Percentiles rank a stretch among this genome's conserved stretches.
These are phyloP conservation scores for Struthidea cinerea DNA, from an alignment of 2,113 vertebrate genomes.

Conservation along the genomic window DNA sequence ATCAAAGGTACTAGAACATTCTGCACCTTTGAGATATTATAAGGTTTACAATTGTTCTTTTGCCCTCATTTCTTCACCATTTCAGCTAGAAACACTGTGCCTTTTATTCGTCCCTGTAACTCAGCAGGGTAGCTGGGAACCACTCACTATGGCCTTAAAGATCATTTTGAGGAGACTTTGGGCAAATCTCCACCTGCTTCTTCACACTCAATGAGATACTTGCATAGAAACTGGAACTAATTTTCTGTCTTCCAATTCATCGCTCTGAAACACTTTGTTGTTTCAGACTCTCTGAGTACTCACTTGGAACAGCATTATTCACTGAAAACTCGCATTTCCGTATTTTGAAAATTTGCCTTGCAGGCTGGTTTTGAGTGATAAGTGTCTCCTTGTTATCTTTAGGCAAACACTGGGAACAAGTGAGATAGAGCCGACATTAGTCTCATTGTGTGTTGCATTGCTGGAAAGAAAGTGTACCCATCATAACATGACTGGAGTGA, in stretches of 20 bases:
- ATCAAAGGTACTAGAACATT: not conserved
- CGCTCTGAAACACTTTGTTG: not conserved
- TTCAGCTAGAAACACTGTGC: not conserved
- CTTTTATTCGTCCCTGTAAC: not conserved
- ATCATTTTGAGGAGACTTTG: not conserved
- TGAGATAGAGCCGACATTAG: not conserved
- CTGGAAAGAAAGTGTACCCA: not conserved
- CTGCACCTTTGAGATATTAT: not conserved
- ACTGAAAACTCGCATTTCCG: accelerated
- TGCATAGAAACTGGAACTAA: not conserved
- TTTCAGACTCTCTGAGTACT: not conserved
- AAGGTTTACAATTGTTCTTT: not conserved
- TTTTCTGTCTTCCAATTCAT: not conserved
- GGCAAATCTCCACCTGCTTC: not conserved
- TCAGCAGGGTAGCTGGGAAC: not conserved
- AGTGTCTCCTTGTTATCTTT: not conserved
- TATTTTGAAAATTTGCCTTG: not conserved
- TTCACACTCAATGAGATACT: not conserved
- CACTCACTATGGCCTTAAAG: not conserved
- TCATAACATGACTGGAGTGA: not conserved
- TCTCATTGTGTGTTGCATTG: not conserved
- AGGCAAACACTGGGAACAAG: not conserved
- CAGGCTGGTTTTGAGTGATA: not conserved
- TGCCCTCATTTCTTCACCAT: not conserved
- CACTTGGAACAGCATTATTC: not conserved